Conservation (phyloP, 2,797 vertebrate genomes). For the Acropternis orthonyx region DNA sequence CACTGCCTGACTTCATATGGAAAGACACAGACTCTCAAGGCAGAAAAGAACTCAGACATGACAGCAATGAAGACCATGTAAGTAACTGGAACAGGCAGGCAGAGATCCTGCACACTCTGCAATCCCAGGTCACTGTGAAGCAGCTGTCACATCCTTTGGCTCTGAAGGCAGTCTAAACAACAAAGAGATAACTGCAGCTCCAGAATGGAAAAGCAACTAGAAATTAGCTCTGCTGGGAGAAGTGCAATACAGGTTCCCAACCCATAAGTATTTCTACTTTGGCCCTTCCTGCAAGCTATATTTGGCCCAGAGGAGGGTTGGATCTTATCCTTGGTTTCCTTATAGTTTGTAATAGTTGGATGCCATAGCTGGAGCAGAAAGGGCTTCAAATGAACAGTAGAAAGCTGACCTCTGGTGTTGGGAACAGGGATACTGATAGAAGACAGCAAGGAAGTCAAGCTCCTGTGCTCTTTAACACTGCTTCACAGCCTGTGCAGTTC, state of each 20-base stretch:
- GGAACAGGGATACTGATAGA: not conserved
- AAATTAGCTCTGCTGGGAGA: not conserved
- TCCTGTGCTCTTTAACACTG: not conserved
- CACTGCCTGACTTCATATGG: not conserved
- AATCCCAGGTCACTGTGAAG: not conserved
- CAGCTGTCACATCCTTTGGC: not conserved
- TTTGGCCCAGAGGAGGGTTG: not conserved
- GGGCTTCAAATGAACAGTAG: not conserved
- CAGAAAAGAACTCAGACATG: not conserved
- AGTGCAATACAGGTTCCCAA: not conserved
- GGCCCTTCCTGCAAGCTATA: not conserved
- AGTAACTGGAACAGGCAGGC: not conserved
- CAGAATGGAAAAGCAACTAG: not conserved
- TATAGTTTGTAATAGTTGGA: not conserved
- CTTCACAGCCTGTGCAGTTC: not conserved
- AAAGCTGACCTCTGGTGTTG: conserved; percentile 34
- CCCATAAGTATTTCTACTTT: not conserved
- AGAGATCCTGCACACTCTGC: not conserved
- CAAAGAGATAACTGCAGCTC: not conserved
- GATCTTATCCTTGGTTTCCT: not conserved
- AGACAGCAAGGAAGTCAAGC: not conserved
- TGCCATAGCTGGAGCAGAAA: not conserved
- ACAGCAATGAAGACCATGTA: not conserved
- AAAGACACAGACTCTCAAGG: not conserved
- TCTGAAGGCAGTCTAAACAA: not conserved